Base-by-base conservation (phyloP, 1,140 invertebrate genomes). In the Neuroterus valhalla region DNA sequence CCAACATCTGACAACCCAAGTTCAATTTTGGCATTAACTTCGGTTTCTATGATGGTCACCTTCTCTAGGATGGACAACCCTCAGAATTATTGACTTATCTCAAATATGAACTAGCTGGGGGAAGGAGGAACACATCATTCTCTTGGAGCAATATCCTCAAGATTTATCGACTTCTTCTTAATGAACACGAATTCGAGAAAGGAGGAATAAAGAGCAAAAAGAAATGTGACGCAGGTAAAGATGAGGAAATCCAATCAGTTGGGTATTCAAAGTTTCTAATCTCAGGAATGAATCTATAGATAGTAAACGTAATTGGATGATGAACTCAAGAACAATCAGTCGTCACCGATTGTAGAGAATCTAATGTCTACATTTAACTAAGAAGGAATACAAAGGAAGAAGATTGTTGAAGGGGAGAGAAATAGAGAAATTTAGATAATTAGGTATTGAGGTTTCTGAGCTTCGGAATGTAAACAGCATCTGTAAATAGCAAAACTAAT, bases 141-240 rank as follows among this genome's bases (percentile, higher is more conserved):
- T n/a, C n/a, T n/a, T n/a, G n/a, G n/a, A n/a, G n/a, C n/a, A n/a
- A n/a, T n/a, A n/a, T 52, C 23, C 38, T 82, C 77, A 23, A 14
- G 55, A 62, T 62, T 62, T 62, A 62, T 62, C 55, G 55, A 38
- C 55, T 31, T 62, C 23, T 62, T 23, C 31, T 3, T 31, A 62
- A 62, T 62, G 31, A 31, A 31, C 31, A 62, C 55, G 55, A 62
- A 23, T 23, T 74, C 69, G 76, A 81, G 77, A 78, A 82, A 81
- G 10, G 10, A 38, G 5, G 31, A 31, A 38, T 5, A 6, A 38
- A 6, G 8, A 1, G 8, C 6, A 68, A 79, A 84, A 66, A 17
- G 72, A 44, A 66, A 62, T 12, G 2, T 1, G 1, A 12, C 3
- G 14, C 3, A 62, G 55, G 31, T 62, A 15, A 26, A 17, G 26